Evolutionary conservation across 2,888 invertebrate genomes (phyloP).

Genomic region (Lochmaea crataegi): DNA sequence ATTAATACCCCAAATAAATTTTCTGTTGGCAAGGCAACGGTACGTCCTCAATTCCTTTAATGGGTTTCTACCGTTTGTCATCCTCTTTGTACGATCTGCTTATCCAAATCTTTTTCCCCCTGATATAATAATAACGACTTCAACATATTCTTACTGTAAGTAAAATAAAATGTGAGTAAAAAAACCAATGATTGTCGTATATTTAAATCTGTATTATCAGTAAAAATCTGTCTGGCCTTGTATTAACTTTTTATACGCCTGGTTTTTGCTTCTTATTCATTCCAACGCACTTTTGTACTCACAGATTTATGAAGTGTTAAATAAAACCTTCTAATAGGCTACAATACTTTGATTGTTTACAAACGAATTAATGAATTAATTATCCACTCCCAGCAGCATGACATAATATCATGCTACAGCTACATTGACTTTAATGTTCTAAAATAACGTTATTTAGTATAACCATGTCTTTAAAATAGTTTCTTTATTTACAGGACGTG

Average conservation of each 20-base stretch:
- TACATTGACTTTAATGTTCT: not conserved
- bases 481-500: slow-evolving; percentile 45
- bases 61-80: too few relatives aligned
- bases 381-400: not conserved
- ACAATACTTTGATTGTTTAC: slow-evolving; percentile 2
- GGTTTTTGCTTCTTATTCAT: not conserved
- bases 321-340: not conserved
- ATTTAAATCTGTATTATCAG: not conserved
- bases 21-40: too few relatives aligned
- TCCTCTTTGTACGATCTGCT: too few relatives aligned
- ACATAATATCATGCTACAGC: not conserved
- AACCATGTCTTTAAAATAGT: slow-evolving; percentile 31
- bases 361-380: slow-evolving; percentile 3
- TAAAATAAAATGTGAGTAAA: too few relatives aligned
- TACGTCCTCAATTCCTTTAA: too few relatives aligned
- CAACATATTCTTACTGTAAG: too few relatives aligned
- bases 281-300: not conserved
- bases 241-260: not conserved
- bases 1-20: too few relatives aligned
- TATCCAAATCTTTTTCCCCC: too few relatives aligned
- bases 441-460: not conserved
- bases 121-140: too few relatives aligned
- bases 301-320: not conserved
- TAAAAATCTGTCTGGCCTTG: not conserved
- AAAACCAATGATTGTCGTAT: not conserved